A percentile compares a stretch with the other conserved stretches of the same genome.
Evolutionary conservation across 2,797 vertebrate genomes (phyloP).

Genomic region (Meriones psammophilus): DNA sequence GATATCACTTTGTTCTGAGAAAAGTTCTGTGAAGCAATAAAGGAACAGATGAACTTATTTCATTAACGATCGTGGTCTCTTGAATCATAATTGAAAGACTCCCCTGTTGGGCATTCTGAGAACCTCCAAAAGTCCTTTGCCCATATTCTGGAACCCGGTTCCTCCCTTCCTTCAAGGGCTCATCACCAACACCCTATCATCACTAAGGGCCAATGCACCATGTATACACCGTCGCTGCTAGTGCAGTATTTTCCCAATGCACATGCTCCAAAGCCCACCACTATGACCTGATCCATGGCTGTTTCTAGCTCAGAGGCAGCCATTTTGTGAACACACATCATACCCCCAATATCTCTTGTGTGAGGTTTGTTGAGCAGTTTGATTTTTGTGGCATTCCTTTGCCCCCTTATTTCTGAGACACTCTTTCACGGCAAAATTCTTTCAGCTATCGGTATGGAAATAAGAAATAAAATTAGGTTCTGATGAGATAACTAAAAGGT

Average conservation of each 20-base stretch:
- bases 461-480: constrained; percentile 49
- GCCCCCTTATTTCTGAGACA: neutral
- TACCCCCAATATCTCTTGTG: neutral
- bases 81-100: constrained; percentile 48
- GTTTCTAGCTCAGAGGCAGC: neutral
- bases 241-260: neutral
- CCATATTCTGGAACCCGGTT: too few species aligned
- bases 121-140: neutral
- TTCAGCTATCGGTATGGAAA: neutral
- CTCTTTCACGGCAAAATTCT: neutral
- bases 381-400: neutral
- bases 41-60: neutral
- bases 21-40: neutral
- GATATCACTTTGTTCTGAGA: neutral
- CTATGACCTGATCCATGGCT: too few species aligned
- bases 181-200: neutral
- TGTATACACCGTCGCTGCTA: too few species aligned
- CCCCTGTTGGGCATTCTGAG: neutral
- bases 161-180: neutral
- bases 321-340: neutral
- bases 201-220: too few species aligned
- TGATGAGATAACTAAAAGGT: neutral
- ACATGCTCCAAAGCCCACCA: neutral
- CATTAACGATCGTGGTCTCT: neutral
- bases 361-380: neutral